phyloP scores from a whole-genome alignment of 2,113 vertebrate species.

The Onychorhynchus coronatus region DNA sequence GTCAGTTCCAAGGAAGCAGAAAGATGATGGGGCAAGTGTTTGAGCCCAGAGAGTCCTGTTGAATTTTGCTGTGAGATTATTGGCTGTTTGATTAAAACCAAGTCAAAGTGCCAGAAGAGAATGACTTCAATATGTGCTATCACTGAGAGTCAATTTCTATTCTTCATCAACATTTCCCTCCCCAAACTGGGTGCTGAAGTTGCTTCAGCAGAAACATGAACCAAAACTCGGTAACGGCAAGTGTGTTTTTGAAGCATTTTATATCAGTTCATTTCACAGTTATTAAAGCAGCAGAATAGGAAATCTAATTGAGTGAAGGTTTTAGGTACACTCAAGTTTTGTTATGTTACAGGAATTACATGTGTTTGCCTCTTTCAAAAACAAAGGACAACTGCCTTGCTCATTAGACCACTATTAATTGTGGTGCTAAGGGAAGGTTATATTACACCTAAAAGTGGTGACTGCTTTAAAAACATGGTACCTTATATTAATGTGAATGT shows the following conservation, averaged over 20 bases:
- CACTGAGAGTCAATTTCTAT: background rate
- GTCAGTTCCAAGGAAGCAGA: background rate
- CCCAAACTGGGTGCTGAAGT: background rate
- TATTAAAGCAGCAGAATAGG: background rate
- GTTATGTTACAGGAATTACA: background rate
- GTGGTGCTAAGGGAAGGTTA: fast-evolving
- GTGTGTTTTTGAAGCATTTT: background rate
- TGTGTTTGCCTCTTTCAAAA: background rate
- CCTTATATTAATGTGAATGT: background rate
- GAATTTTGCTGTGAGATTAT: background rate
- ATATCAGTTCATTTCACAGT: background rate
- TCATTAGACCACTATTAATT: background rate
- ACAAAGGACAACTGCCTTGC: background rate
- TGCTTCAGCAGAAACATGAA: background rate
- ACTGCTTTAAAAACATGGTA: background rate
- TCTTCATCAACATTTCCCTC: background rate
- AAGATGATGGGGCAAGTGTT: background rate
- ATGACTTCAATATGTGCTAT: background rate
- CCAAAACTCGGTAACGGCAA: background rate
- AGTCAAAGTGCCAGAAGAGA: background rate
- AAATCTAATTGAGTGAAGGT: background rate
- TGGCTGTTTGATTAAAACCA: background rate
- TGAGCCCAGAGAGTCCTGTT: background rate
- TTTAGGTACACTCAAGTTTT: background rate
- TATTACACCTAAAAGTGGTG: background rate